These are phyloP conservation scores for Hylomyscus alleni DNA, from an alignment of 2,797 vertebrate species.

Conservation along the genomic window DNA sequence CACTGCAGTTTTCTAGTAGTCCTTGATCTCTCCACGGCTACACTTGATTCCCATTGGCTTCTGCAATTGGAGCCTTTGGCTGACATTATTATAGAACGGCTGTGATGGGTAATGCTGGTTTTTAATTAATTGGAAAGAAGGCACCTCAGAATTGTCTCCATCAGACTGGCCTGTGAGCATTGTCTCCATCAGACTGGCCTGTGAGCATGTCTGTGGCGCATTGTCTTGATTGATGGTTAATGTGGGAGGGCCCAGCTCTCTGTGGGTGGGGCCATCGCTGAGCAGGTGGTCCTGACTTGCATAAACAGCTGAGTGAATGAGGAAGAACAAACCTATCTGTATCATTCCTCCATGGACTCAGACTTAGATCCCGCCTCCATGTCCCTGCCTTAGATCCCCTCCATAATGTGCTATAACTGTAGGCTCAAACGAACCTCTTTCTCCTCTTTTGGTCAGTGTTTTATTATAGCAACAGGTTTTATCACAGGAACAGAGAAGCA, in stretches of 20 bases:
- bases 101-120: not conserved
- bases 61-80: not conserved
- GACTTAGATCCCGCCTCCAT: not conserved
- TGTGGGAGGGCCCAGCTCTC: too few relatives aligned
- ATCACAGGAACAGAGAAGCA: not conserved
- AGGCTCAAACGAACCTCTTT: not conserved
- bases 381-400: not conserved
- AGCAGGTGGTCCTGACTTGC: not conserved
- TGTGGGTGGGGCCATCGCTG: not conserved
- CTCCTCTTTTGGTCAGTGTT: not conserved
- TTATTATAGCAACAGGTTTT: not conserved
- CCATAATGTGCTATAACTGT: not conserved
- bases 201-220: not conserved
- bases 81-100: not conserved
- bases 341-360: not conserved
- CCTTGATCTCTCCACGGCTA: not conserved
- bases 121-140: too few relatives aligned
- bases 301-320: not conserved
- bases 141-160: not conserved
- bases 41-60: not conserved
- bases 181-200: not conserved
- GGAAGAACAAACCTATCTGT: too few relatives aligned
- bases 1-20: not conserved
- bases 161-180: too few relatives aligned
- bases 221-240: not conserved